These are phyloP conservation scores for Ornithorhynchus anatinus DNA, from an alignment of 2,113 vertebrate genomes.

Conservation along the genomic window DNA sequence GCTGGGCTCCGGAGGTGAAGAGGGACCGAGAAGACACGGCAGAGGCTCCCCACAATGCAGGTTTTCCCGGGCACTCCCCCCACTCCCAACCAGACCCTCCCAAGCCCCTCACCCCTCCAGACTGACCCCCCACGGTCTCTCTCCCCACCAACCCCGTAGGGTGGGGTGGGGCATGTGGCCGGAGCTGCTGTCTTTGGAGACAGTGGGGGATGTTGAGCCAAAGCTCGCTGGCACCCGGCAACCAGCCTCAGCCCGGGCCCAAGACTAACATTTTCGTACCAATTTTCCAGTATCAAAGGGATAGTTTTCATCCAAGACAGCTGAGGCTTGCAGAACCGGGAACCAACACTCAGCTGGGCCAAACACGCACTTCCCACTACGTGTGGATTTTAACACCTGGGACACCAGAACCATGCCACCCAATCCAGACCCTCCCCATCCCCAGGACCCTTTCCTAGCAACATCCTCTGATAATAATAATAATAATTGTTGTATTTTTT, in stretches of 20 bases:
- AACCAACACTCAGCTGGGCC: conserved; percentile 70
- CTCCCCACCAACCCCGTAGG: neutral
- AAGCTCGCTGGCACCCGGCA: conserved; percentile 63
- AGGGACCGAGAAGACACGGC: no score
- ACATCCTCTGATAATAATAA: conserved; percentile 66
- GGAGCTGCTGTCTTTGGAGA: conserved; percentile 79
- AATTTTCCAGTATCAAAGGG: conserved; percentile 87
- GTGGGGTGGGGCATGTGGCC: neutral
- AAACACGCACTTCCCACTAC: conserved; percentile 80
- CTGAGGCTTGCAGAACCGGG: conserved; percentile 74
- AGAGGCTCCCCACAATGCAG: no score
- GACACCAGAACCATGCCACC: conserved; percentile 84
- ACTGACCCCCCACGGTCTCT: neutral
- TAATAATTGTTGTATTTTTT: no score
- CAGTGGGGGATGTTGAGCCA: conserved; percentile 64
- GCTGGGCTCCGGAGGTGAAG: no score
- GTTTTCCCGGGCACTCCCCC: no score
- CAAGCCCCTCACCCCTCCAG: neutral
- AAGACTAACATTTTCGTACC: conserved; percentile 87
- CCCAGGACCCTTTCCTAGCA: conserved; percentile 74
- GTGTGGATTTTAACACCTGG: conserved; percentile 84
- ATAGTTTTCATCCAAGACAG: conserved; percentile 82
- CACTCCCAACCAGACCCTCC: no score
- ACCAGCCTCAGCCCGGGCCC: conserved; percentile 67
- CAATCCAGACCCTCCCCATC: conserved; percentile 79